Base-by-base conservation (phyloP, 2,888 invertebrate species). In the Mactromeris polynyma region DNA sequence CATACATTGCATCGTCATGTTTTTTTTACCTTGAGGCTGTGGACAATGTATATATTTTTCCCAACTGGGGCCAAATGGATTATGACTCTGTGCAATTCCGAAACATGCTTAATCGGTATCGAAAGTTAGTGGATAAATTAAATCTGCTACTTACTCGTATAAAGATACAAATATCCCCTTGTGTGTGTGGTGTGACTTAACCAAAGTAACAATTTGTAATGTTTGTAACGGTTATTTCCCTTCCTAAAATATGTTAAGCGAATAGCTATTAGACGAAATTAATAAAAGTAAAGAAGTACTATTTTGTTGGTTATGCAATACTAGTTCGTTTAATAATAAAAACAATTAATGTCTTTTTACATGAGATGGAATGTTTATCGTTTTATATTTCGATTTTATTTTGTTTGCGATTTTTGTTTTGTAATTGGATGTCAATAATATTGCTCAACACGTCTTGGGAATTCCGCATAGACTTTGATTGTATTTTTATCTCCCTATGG, bases 381-480 rank as follows among this genome's bases (percentile, higher is more conserved):
- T 51, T 19, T 14, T 51, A 51, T 1, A 51, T 58, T n/a, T n/a
- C n/a, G n/a, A n/a, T 1, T 58, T 58, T 58, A 21, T 21, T 58
- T 26, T n/a, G 58, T 26, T 58, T 0, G 0, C 2, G 21, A 58
- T 58, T 58, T 7, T 14, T 58, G n/a, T 26, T 58, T 21, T 58
- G 1, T n/a, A 58, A 58, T n/a, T 38, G 85, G 85, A 54, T 54
- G 78, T 58, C 85, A 58, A 73, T 46, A 38, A 42, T 33, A 81
- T 86, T 86, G 69, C 86, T 36, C 86, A 86, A 86, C 86, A 81
- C 46, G 81, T 40, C 77, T 19, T 26, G 69, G 33, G 40, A 31
- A 81, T 86, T 86, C 81, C 81, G 40, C n/a, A 14, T 26, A n/a
- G 6, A 36, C 3, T 79, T 79, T 46, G 36, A 73, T 33, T 79